Evolutionary conservation across 1,140 invertebrate genomes (phyloP).

Genomic region (Eupeodes corollae): DNA sequence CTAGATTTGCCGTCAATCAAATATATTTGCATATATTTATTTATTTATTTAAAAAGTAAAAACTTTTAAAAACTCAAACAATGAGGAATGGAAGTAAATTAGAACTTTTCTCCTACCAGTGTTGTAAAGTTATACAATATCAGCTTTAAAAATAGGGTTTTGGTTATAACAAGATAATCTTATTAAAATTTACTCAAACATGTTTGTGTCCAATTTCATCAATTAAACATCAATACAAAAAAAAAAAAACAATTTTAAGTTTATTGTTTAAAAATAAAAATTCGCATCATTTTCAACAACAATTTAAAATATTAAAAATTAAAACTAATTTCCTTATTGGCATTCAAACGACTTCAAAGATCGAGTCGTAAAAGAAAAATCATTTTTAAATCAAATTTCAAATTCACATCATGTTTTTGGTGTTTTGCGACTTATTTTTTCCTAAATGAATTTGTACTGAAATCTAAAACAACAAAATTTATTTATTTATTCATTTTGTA

Average conservation of each 20-base stretch:
- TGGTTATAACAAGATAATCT: no score
- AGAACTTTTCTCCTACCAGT: no score
- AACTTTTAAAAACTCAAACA: no score
- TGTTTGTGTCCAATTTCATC: not conserved
- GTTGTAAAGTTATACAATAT: no score
- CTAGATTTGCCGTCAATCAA: no score
- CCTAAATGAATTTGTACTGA: not conserved
- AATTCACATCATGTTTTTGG: not conserved
- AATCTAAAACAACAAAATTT: conserved; percentile 2
- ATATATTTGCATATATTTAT: no score
- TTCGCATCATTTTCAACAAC: not conserved
- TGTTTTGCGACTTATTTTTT: not conserved
- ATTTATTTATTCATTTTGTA: conserved; percentile 6
- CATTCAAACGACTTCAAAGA: no score
- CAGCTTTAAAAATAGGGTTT: no score
- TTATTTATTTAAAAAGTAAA: no score
- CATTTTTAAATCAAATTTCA: not conserved
- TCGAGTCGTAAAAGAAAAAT: no score
- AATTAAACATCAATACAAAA: not conserved
- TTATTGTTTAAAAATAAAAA: not conserved
- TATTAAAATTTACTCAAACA: no score
- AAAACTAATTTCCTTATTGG: not conserved
- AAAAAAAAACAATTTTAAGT: not conserved
- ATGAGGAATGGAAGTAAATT: no score
- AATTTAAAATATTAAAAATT: conserved; percentile 1